Evolutionary conservation across 1,140 invertebrate genomes (phyloP), one percentile per base, ranked within the genome.

Genomic region (Hestina assimilis): DNA sequence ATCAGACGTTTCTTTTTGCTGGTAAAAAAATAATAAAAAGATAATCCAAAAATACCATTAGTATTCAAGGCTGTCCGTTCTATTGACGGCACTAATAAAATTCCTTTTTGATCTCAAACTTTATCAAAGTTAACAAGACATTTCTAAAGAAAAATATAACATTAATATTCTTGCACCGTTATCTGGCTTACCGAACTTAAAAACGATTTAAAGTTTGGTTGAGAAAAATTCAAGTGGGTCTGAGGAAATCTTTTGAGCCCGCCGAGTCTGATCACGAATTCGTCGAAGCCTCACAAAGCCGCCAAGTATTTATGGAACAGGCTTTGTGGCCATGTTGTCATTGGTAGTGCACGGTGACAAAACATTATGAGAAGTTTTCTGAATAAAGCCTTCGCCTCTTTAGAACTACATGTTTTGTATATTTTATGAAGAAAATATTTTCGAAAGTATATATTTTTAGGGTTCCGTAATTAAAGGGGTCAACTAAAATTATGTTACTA

Each of bases 241-340:
- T 6, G 29, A 8, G 8, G 23, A 47, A 47, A 47, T 47, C 26
- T 31, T 47, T 29, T 47, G 20, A 31, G 19, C 26, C 11, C 9
- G 21, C 26, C 17, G 20, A 47, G 43, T 19, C 31, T 19, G 26
- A 47, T 47, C 43, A 47, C 43, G 43, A 47, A 47, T 47, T 47
- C 9, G 26, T 29, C 43, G 15, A 8, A 47, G 28, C 28, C 17
- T 33, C 12, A 31, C 26, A 47, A 47, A 31, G 29, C 28, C 19
- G 43, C n/a, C 26, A 21, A 47, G 28, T 47, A 47, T 47, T 47
- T 47, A 47, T 28, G 8, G 26, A 31, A 19, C 19, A 20, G 9
- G 29, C 26, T 35, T 8, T 35, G 31, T 15, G 31, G 31, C 9
- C 8, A 8, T 35, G 14, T 15, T 17, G 31, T 14, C 26, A 9